Evolutionary conservation across 2,888 invertebrate genomes (phyloP), one percentile per base, ranked within the genome.

Genomic region (Lymantria monacha): DNA sequence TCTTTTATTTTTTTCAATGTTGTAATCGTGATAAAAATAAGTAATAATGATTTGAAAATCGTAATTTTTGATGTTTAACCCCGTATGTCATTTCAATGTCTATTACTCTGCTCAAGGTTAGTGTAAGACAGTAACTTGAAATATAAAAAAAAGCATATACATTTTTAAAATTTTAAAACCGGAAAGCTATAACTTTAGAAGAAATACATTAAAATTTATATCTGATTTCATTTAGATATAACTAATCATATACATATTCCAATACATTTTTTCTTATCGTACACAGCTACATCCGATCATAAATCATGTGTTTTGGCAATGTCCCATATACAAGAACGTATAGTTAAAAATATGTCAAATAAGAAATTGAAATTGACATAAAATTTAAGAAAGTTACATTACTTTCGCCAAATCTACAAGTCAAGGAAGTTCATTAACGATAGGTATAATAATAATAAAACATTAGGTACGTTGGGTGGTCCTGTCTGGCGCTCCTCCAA

Each of bases 401-500:
- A 65, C 63, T 61, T 57, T 56, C 22, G 22, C 22, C 22, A 22
- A 22, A 22, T 22, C 22, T 57, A 61, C 2, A 8, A 33, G 33
- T 33, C 33, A 33, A 10, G 9, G 10, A 10, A 33, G 33, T 33
- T 10, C 9, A 9, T 10, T 10, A 33, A 33, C 33, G 9, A 10
- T 33, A 10, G 9, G 33, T 66, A 66, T 61, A 68, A 72, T 70
- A 71, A 67, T 68, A 22, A 22, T 22, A 22, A 22, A 22, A 5
- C 5, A 22, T 22, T 22, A 68, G 70, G 65, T 74, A 70, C 66
- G 66, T 63, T 70, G 71, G 66, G 72, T 74, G 75, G 72, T 76
- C 69, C 58, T 66, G 51, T 65, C 71, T 83, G 82, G 83, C 82
- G 55, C 13, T 12, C 11, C 30, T 70, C 83, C 83, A 83, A 72